Percentiles rank a stretch among this genome's conserved stretches.
Evolutionary conservation across 1,140 invertebrate genomes (phyloP).

Genomic region (Leptestheria dahalacensis): DNA sequence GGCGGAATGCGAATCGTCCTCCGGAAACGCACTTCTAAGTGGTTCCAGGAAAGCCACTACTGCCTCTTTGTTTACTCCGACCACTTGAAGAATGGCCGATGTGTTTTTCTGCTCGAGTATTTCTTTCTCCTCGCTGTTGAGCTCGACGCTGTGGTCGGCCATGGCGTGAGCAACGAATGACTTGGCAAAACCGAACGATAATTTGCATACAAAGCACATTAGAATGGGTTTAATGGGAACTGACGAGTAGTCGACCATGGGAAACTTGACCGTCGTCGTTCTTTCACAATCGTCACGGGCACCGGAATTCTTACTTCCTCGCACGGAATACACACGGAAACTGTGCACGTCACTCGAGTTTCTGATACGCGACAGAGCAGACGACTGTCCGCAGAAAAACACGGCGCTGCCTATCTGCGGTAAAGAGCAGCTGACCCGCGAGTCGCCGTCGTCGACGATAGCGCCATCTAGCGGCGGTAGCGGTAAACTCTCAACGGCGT

Average conservation of each 20-base stretch:
- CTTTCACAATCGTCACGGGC: background rate
- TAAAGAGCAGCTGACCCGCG: slow-evolving; percentile 37
- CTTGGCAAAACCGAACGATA: slow-evolving; percentile 90
- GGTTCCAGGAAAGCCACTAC: slow-evolving; percentile 90
- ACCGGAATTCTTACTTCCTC: slow-evolving; percentile 34
- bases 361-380: slow-evolving; percentile 25
- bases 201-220: slow-evolving; percentile 98
- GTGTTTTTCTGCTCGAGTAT: slow-evolving; percentile 73
- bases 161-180: slow-evolving; percentile 89
- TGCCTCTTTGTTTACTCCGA: slow-evolving; percentile 81
- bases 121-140: slow-evolving; percentile 75
- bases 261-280: slow-evolving; percentile 20
- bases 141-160: slow-evolving; percentile 72
- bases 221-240: slow-evolving; percentile 89
- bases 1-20: no score
- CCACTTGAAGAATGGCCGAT: slow-evolving; percentile 85
- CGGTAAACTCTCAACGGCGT: slow-evolving; percentile 27
- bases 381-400: slow-evolving; percentile 45
- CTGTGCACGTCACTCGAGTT: slow-evolving; percentile 63
- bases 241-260: slow-evolving; percentile 41
- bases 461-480: slow-evolving; percentile 39
- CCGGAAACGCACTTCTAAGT: background rate
- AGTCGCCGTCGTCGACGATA: slow-evolving; percentile 44
- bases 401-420: slow-evolving; percentile 76
- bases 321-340: slow-evolving; percentile 78